phyloP scores from a whole-genome alignment of 2,888 invertebrate genomes.

The Chironomus tentans region DNA sequence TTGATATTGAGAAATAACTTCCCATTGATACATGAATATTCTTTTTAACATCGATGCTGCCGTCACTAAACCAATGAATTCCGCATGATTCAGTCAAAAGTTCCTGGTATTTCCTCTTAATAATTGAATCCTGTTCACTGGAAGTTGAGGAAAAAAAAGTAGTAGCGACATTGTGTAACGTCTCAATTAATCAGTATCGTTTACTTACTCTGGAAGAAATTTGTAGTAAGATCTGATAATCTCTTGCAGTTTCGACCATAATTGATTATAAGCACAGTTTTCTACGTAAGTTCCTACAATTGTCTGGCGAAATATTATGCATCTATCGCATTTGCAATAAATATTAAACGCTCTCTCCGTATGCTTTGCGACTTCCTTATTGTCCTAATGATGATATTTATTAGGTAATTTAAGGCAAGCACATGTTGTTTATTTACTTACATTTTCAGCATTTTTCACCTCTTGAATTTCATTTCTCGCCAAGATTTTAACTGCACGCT shows the following conservation, averaged over 20 bases:
- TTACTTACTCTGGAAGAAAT: constrained; percentile 28
- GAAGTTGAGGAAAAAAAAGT: no score
- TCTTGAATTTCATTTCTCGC: constrained; percentile 1
- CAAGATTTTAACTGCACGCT: background rate
- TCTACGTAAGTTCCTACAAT: constrained; percentile 32
- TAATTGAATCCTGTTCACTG: constrained; percentile 22
- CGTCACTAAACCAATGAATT: constrained; percentile 29
- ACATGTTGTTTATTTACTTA: constrained; percentile 14
- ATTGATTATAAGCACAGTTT: constrained; percentile 28
- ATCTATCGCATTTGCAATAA: constrained; percentile 39
- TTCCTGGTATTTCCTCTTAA: constrained; percentile 27
- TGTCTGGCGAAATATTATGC: constrained; percentile 40
- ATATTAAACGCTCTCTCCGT: constrained; percentile 34
- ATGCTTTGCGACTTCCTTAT: constrained; percentile 1
- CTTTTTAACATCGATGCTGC: constrained; percentile 27
- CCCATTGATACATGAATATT: constrained; percentile 28
- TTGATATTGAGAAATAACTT: constrained; percentile 28
- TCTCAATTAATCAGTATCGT: no score
- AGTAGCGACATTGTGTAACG: no score
- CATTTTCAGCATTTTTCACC: constrained; percentile 7
- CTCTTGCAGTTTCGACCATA: constrained; percentile 28
- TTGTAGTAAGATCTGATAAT: constrained; percentile 28
- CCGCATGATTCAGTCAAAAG: constrained; percentile 21
- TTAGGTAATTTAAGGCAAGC: background rate
- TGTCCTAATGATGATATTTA: background rate